Conservation (phyloP, 2,113 vertebrate genomes). For the Hypocryptadius cinnamomeus region DNA sequence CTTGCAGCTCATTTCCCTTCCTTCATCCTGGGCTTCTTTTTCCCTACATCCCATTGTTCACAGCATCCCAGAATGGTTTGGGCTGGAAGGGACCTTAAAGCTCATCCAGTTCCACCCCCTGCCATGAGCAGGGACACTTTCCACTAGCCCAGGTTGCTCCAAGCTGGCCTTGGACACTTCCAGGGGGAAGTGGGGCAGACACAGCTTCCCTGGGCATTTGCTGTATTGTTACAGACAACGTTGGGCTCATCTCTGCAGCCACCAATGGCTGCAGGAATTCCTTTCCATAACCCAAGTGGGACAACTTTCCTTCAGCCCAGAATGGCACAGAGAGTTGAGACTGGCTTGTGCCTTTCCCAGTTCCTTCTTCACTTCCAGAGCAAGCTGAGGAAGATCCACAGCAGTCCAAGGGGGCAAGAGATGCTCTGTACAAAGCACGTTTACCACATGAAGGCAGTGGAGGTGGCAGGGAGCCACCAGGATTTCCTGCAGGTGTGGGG, state of each 20-base stretch:
- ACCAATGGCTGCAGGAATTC: not conserved
- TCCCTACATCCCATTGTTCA: accelerated
- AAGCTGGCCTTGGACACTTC: not conserved
- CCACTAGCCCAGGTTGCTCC: accelerated
- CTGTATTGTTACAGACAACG: accelerated
- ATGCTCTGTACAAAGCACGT: not conserved
- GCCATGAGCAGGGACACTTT: not conserved
- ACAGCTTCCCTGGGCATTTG: not conserved
- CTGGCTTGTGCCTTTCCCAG: not conserved
- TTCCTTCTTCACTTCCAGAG: not conserved
- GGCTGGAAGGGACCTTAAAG: not conserved
- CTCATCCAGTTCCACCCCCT: accelerated
- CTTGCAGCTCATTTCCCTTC: not conserved
- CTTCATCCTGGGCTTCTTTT: not conserved
- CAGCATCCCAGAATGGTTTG: not conserved
- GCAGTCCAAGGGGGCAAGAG: not conserved
- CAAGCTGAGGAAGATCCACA: not conserved
- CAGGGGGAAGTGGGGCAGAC: not conserved
- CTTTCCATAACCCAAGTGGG: not conserved
- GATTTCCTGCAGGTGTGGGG: not conserved
- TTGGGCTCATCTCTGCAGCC: not conserved
- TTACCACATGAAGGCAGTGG: not conserved
- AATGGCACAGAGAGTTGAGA: not conserved
- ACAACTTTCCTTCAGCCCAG: not conserved
- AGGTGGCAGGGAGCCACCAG: not conserved